Evolutionary conservation across 2,113 vertebrate genomes (phyloP).

Genomic region (Bos javanicus): DNA sequence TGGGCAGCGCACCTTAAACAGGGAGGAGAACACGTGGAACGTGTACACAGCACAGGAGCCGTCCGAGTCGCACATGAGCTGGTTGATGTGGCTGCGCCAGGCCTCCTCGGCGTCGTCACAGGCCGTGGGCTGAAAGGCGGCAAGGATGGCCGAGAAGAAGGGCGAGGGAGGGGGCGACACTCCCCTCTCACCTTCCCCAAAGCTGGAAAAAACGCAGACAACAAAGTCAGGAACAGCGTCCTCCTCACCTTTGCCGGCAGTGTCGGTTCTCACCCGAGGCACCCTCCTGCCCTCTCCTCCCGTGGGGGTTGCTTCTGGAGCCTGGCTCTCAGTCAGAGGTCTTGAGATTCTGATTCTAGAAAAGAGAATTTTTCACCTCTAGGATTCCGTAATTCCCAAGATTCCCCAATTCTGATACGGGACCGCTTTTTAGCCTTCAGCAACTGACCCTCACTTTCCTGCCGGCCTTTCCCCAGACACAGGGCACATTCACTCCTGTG

Average conservation of each 20-base stretch:
- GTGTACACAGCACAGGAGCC: constrained; percentile 98
- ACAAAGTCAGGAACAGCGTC: background rate
- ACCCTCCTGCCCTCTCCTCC: background rate
- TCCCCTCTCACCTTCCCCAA: constrained; percentile 88
- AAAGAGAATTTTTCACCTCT: background rate
- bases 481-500: background rate
- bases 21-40: constrained; percentile 97
- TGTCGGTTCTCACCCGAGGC: background rate
- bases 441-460: background rate
- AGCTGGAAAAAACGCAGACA: constrained; percentile 75
- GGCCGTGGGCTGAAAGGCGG: constrained; percentile 92
- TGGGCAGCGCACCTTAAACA: constrained; percentile 90
- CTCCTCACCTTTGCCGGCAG: fast-evolving
- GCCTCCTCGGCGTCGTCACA: constrained; percentile 90
- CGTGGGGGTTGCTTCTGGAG: background rate
- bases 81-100: constrained; percentile 96
- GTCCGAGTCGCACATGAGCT: constrained; percentile 94
- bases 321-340: background rate
- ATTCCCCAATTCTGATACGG: background rate
- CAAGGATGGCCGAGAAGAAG: constrained; percentile 97
- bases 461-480: background rate
- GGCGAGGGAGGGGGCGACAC: constrained; percentile 92
- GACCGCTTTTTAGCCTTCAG: background rate
- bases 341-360: background rate
- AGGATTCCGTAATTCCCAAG: background rate